Percentiles rank a stretch among this genome's conserved stretches.
phyloP scores from a whole-genome alignment of 2,888 invertebrate genomes.

The Blera fallax region DNA sequence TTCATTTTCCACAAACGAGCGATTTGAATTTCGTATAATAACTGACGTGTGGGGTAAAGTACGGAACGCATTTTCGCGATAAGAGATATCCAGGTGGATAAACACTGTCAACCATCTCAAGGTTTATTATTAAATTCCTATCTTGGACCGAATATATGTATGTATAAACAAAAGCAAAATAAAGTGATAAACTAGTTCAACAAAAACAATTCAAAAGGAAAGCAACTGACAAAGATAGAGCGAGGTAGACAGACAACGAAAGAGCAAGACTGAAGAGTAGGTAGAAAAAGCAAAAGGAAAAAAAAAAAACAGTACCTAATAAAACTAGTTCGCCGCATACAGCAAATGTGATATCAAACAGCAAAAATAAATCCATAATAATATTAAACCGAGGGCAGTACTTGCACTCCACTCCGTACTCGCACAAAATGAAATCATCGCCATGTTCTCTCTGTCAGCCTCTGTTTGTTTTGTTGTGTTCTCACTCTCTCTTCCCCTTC shows the following conservation, averaged over 20 bases:
- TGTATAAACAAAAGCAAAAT: neutral
- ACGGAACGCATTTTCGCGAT: no score
- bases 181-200: neutral
- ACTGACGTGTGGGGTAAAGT: no score
- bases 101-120: neutral
- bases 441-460: neutral
- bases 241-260: neutral
- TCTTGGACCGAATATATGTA: neutral
- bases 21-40: no score
- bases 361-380: neutral
- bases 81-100: neutral
- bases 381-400: neutral
- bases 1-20: no score
- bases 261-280: neutral
- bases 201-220: neutral
- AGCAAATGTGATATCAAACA: constrained; percentile 13
- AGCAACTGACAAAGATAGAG: neutral
- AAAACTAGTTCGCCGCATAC: constrained; percentile 16
- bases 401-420: constrained; percentile 2
- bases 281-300: constrained; percentile 51
- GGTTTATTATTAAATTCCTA: neutral
- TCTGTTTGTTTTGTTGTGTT: constrained; percentile 25
- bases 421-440: constrained; percentile 32
- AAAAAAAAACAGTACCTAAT: neutral
- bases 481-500: neutral